Percentiles rank a stretch among this genome's conserved stretches.
These are phyloP conservation scores for Alentia gelatinosa DNA, from an alignment of 2,888 invertebrate species.

Conservation along the genomic window DNA sequence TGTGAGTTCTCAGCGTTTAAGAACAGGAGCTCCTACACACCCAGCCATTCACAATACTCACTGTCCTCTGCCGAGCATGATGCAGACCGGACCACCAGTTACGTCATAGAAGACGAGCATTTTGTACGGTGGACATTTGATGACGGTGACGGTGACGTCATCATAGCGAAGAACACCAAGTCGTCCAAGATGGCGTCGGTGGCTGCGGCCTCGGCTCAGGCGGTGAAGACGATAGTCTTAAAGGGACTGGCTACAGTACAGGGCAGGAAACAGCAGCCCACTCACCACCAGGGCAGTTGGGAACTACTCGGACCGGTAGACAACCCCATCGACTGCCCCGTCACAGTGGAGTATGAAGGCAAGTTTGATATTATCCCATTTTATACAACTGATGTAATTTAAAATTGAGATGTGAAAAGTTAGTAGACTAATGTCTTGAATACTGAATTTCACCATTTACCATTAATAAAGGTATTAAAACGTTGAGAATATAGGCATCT, in stretches of 20 bases:
- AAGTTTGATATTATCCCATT: background rate
- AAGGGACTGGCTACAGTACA: conserved; percentile 62
- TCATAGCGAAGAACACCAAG: conserved; percentile 18
- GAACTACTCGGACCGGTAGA: conserved; percentile 42
- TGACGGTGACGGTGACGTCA: conserved; percentile 52
- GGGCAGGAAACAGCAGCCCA: background rate
- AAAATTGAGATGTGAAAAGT: too few species aligned
- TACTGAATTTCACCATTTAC: too few species aligned
- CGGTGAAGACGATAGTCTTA: conserved; percentile 62
- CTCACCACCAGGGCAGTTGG: background rate
- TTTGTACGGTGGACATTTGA: conserved; percentile 74
- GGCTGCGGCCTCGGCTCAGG: background rate
- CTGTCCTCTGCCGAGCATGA: conserved; percentile 77
- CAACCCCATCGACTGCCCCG: conserved; percentile 45
- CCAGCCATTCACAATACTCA: conserved; percentile 65
- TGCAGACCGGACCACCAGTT: conserved; percentile 33
- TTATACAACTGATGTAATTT: too few species aligned
- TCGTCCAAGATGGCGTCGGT: background rate
- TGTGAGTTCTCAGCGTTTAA: background rate
- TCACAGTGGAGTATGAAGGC: conserved; percentile 56
- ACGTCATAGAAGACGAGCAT: conserved; percentile 70
- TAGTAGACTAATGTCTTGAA: too few species aligned
- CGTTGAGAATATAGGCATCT: too few species aligned
- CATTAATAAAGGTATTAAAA: too few species aligned
- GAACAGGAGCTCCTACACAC: background rate